A percentile compares a stretch with the other conserved stretches of the same genome.
phyloP scores from a whole-genome alignment of 2,797 vertebrate genomes.

The Amphiprion clarkii region DNA sequence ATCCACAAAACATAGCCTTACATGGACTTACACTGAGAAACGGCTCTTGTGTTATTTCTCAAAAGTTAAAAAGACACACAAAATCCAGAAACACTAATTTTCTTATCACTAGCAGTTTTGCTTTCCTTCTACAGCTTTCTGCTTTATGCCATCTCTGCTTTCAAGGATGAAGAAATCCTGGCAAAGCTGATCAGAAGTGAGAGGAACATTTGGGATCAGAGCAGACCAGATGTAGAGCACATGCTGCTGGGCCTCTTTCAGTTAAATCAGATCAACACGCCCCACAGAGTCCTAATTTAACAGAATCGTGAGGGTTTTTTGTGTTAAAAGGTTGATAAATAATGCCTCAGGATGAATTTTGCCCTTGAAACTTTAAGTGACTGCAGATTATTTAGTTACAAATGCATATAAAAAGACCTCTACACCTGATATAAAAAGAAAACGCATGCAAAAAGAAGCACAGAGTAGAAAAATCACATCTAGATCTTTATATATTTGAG shows the following conservation, averaged over 20 bases:
- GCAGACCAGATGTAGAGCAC: constrained; percentile 89
- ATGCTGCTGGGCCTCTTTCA: neutral
- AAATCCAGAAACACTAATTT: neutral
- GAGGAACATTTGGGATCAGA: constrained; percentile 91
- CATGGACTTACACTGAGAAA: neutral
- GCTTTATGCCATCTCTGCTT: constrained; percentile 37
- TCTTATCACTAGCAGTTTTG: neutral
- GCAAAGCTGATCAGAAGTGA: constrained; percentile 83
- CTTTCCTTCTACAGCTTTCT: no score
- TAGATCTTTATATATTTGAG: constrained; percentile 11
- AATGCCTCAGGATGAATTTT: no score
- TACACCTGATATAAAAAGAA: neutral
- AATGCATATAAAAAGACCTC: neutral
- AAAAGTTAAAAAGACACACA: neutral
- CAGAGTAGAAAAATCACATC: neutral
- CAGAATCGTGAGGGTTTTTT: neutral
- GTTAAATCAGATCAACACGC: neutral
- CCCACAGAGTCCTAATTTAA: neutral
- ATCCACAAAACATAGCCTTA: neutral
- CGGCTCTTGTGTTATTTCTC: neutral
- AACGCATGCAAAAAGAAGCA: neutral
- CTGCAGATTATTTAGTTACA: neutral
- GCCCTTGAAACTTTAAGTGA: neutral
- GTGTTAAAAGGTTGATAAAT: neutral
- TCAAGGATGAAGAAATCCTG: constrained; percentile 89